Evolutionary conservation across 2,113 vertebrate species (phyloP), one percentile per base, ranked within the genome.

Genomic region (Numida meleagris): DNA sequence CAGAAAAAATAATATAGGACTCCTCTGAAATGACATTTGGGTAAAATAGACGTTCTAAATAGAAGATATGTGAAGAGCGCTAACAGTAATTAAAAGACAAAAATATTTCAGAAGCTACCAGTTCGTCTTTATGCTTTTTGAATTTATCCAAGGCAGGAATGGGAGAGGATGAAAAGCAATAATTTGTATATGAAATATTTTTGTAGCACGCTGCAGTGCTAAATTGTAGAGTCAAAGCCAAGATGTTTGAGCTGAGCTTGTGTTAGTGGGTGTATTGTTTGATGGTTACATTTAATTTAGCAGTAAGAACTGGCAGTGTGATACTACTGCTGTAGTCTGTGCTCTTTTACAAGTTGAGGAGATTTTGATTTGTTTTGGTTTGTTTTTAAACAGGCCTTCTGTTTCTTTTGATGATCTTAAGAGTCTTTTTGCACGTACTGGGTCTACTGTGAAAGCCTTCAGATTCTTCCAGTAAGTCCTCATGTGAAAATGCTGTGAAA

Each of bases 381-480:
- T 62, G 17, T 31, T 59, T 93, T 96, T 66, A 78, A 89, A 85
- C 96, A 99, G 98, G 67, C 95, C 97, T 94, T 99, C 97, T 83
- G 96, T 98, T 82, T 98, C 98, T 55, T 97, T 97, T 62, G 98
- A 99, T 94, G 97, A 98, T 81, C 94, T 99, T 96, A 98, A 98
- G 96, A 98, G 97, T 18, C 98, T 99, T 92, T 99, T 99, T 97
- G 91, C 88, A 88, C 94, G 96, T 78, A 96, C 96, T 84, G 98
- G 98, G 93, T 98, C 97, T 93, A 97, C 97, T 63, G 98, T 99
- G 93, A 98, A 98, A 96, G 98, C 97, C 88, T 98, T 98, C 96
- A 98, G 65, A 96, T 98, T 98, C 90, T 98, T 98, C 82, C 97
- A 95, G 98, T 98, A 98, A 98, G 98, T 98, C 81, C 7, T 80